Base-by-base conservation (phyloP, 2,797 vertebrate genomes). In the Fistularia tabacaria region DNA sequence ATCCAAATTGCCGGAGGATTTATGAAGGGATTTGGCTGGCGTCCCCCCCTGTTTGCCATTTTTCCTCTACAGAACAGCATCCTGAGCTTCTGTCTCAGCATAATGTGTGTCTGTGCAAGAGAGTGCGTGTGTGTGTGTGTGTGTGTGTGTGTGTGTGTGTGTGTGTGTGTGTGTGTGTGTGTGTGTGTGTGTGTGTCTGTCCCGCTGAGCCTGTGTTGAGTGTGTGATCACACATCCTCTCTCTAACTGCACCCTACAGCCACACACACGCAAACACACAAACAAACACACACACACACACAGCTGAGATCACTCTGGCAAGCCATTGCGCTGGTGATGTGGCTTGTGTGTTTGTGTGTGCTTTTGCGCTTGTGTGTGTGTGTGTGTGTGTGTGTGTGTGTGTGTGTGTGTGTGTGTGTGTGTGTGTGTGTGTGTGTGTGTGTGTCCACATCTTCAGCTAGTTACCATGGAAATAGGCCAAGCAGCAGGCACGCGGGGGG, bases 381-480 rank as follows among this genome's bases (percentile, higher is more conserved):
- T 57, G 54, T 51, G 59, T 54, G 25, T 50, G 57, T 45, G 37
- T 64, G 46, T 42, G 13, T n/a, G n/a, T n/a, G n/a, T n/a, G n/a
- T n/a, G n/a, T n/a, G n/a, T n/a, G 55, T 42, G 52, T 38, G 54
- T 55, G 56, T 52, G 49, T 51, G 52, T 45, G 39, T 48, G 57
- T 41, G 55, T 42, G 52, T 38, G 54, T 55, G 44, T 54, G 55
- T 66, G 46, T 43, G 25, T 45, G 36, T 73, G 69, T 73, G 68
- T 72, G 75, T 80, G 37, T 53, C 74, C 71, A 74, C 69, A 82
- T 86, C 77, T 74, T 82, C 59, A 36, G 81, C 80, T 88, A 82
- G 85, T 87, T 89, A 81, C 86, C 86, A 88, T 89, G 85, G 85
- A 87, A 87, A 89, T 87, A 86, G 85, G 85, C 85, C 87, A 89